Conservation (phyloP, 2,113 vertebrate species). For the Phrynosoma platyrhinos region DNA sequence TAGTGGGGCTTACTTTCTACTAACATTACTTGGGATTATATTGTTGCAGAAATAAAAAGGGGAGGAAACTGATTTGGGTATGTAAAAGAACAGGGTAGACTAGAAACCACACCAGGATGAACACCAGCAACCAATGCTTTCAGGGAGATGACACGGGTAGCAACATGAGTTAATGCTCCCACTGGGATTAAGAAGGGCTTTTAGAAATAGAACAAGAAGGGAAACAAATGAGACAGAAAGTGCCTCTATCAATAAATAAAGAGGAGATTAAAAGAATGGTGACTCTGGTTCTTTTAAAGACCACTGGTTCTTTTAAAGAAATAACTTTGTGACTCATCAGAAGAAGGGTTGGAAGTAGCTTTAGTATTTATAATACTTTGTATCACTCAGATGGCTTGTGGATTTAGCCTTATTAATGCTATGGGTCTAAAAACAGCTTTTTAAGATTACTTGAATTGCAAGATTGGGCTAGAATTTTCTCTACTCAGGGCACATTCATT, state of each 20-base stretch:
- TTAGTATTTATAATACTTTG: neutral
- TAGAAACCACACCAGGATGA: fast-evolving
- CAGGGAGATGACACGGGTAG: conserved; percentile 43
- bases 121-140: conserved; percentile 26
- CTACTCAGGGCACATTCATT: neutral
- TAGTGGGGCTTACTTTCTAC: neutral
- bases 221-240: conserved; percentile 54
- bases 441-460: neutral
- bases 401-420: fast-evolving
- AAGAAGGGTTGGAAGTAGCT: conserved; percentile 6
- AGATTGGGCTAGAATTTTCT: neutral
- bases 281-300: conserved; percentile 34
- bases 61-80: neutral
- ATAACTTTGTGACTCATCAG: conserved; percentile 39
- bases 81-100: neutral
- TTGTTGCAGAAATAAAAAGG: neutral
- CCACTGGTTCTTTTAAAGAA: conserved; percentile 37
- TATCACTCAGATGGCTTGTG: neutral
- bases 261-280: conserved; percentile 63
- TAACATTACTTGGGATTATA: neutral
- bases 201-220: conserved; percentile 53
- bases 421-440: neutral
- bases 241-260: conserved; percentile 59
- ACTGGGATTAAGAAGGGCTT: conserved; percentile 16
- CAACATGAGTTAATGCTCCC: conserved; percentile 38